Percentiles rank a stretch among this genome's conserved stretches.
These are phyloP conservation scores for Notodonta ziczac DNA, from an alignment of 2,888 invertebrate species.

Conservation along the genomic window DNA sequence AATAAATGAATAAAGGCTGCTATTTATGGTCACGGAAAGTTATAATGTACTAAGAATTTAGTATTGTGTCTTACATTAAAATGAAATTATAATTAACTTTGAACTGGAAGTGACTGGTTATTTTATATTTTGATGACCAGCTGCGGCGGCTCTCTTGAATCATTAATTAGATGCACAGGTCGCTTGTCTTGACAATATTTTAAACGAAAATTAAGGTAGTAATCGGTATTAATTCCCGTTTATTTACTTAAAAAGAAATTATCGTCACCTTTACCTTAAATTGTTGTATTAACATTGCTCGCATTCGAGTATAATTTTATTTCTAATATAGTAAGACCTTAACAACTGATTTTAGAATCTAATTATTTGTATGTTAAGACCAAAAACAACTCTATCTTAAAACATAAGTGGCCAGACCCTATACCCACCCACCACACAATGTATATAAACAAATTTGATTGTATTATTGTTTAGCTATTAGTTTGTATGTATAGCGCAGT, in stretches of 20 bases:
- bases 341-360: slow-evolving; percentile 6
- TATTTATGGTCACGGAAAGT: slow-evolving; percentile 15
- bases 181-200: background rate
- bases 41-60: slow-evolving; percentile 21
- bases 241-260: background rate
- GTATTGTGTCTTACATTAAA: background rate
- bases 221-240: too few species aligned
- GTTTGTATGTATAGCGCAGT: slow-evolving; percentile 7
- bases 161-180: background rate
- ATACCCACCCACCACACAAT: slow-evolving; percentile 76
- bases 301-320: too few species aligned
- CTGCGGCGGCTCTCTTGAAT: background rate
- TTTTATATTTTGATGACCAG: background rate
- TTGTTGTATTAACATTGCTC: too few species aligned
- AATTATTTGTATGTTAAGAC: slow-evolving; percentile 32
- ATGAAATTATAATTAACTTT: background rate
- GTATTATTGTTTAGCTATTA: slow-evolving; percentile 7
- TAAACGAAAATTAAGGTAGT: too few species aligned
- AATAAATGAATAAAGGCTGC: background rate
- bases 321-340: background rate
- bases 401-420: slow-evolving; percentile 69
- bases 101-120: background rate
- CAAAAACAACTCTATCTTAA: slow-evolving; percentile 42
- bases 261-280: background rate
- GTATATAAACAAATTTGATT: slow-evolving; percentile 58